Conservation (phyloP, 2,113 vertebrate genomes). For the Chauna torquata region DNA sequence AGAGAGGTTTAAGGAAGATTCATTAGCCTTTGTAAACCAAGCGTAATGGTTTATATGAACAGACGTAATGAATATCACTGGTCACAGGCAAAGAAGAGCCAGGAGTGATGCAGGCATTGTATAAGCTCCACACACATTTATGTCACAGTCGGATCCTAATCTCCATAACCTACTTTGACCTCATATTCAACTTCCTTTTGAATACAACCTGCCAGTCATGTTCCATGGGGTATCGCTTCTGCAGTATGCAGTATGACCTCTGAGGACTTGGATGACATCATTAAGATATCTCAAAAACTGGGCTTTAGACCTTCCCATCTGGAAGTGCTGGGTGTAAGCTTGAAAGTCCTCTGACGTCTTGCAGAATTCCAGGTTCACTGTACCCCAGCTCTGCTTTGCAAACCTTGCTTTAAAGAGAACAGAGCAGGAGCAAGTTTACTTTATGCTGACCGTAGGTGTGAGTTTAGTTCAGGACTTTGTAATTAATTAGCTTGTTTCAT, state of each 20-base stretch:
- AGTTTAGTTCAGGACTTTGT: background rate
- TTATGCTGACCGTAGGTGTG: background rate
- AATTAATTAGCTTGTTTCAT: background rate
- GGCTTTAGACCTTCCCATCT: background rate
- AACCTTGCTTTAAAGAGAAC: background rate
- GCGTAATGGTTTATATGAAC: background rate
- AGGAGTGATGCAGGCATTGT: background rate
- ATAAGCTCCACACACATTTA: background rate
- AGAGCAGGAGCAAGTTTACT: background rate
- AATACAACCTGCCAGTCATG: background rate
- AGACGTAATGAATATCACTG: accelerated
- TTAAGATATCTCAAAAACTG: background rate
- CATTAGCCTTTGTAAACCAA: background rate
- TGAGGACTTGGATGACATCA: background rate
- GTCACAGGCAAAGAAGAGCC: background rate
- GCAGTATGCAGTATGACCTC: background rate
- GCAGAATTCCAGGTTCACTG: background rate
- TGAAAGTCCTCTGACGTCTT: background rate
- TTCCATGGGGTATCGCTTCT: background rate
- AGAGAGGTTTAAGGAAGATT: background rate
- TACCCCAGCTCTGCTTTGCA: background rate
- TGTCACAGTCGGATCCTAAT: background rate
- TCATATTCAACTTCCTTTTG: background rate
- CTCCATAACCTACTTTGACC: background rate
- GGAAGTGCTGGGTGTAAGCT: background rate